These are phyloP conservation scores for Parauchenoglanis punctatus DNA, from an alignment of 2,797 vertebrate genomes.

Conservation along the genomic window DNA sequence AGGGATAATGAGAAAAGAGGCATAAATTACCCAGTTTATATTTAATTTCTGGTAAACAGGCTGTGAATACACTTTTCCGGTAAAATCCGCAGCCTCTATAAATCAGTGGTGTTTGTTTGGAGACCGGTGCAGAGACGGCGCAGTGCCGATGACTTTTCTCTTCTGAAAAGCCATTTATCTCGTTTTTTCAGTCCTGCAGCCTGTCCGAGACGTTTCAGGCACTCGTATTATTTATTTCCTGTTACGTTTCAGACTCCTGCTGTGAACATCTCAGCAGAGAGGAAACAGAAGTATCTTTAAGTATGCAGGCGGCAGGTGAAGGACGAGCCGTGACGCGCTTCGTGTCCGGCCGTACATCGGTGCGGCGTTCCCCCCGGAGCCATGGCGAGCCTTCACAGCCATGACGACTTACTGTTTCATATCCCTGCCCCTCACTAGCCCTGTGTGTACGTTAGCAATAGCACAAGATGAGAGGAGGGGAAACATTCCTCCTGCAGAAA, in stretches of 20 bases:
- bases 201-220: background rate
- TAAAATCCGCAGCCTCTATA: background rate
- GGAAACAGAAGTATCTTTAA: background rate
- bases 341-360: background rate
- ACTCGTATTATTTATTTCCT: background rate
- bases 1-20: background rate
- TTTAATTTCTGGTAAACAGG: background rate
- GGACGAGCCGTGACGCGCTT: background rate
- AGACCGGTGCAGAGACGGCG: background rate
- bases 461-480: background rate
- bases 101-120: background rate
- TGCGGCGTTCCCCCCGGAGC: background rate
- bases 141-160: background rate
- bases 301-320: background rate
- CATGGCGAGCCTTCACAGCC: slow-evolving; percentile 38
- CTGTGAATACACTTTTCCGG: background rate
- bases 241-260: background rate
- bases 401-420: slow-evolving; percentile 76
- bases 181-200: background rate
- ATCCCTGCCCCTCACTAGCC: slow-evolving; percentile 50
- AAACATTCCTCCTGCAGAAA: background rate
- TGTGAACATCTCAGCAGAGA: slow-evolving; percentile 7
- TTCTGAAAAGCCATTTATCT: slow-evolving; percentile 11
- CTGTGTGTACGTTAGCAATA: background rate
- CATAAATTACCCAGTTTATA: background rate